Percentiles rank a stretch among this genome's conserved stretches.
Conservation (phyloP, 2,113 vertebrate species). For the Anas platyrhynchos region DNA sequence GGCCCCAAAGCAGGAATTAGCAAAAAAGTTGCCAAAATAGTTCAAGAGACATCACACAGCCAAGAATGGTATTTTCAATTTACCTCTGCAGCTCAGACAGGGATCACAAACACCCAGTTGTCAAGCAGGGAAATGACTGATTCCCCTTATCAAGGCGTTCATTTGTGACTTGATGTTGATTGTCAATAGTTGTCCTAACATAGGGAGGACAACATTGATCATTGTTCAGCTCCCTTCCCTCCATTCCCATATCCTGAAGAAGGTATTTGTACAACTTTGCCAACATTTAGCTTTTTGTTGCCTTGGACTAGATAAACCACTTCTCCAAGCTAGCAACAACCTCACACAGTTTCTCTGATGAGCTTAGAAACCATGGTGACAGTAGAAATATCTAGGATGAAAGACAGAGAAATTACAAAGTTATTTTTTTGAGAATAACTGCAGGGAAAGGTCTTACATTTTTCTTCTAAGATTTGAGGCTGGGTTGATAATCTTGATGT, state of each 20-base stretch:
- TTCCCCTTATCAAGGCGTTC: background rate
- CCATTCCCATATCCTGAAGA: background rate
- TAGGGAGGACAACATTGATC: background rate
- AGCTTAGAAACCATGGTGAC: constrained; percentile 31
- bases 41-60: background rate
- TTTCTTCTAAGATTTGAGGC: background rate
- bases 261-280: background rate
- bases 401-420: constrained; percentile 25
- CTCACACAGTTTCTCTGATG: background rate
- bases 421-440: background rate
- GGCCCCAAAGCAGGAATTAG: background rate
- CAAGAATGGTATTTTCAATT: constrained; percentile 5
- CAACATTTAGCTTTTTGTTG: background rate
- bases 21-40: background rate
- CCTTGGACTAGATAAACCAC: constrained; percentile 1
- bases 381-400: constrained; percentile 12
- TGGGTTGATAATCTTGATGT: background rate
- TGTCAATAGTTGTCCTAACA: background rate
- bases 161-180: background rate
- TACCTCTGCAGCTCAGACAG: background rate
- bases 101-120: background rate
- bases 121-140: background rate
- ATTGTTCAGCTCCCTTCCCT: background rate
- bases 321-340: background rate
- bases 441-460: background rate